Base-by-base conservation (phyloP, 2,888 invertebrate genomes). In the Drosophila vallismaia region DNA sequence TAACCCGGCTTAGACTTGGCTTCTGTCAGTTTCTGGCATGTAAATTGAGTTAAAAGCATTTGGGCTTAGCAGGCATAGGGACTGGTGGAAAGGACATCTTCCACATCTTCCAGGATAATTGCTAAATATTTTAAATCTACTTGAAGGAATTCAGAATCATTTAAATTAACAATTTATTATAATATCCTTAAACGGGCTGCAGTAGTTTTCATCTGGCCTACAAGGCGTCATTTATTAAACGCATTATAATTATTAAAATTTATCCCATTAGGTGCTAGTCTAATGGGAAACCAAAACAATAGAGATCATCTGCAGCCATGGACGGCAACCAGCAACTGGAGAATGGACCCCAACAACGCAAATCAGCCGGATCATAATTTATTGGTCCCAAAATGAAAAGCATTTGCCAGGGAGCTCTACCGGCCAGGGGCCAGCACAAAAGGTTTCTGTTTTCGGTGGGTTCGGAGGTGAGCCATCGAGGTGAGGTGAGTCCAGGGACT, bases 341-440 rank as follows among this genome's bases (percentile, higher is more conserved):
- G 79, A 78, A 63, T 57, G 55, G 53, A 40, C 49, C n/a, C 36
- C 36, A 33, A 74, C 70, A 71, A 67, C 45, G 69, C 45, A 87
- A 88, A 86, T 77, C 88, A 74, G 79, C 86, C 77, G 73, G 89
- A 86, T 86, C 89, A 89, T 89, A 86, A 88, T 86, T 86, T 86
- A 86, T 86, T 88, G 88, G 88, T 63, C 31, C 71, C 63, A 57
- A 76, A 82, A 75, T 71, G 79, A 33, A 76, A 71, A 78, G 74
- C 72, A 68, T 79, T 77, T 60, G 42, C 64, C 48, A 45, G 38
- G 36, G 73, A 40, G 71, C 44, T 24, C 33, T 31, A 10, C 33
- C 24, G 40, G 48, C 28, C 46, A 40, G 44, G 24, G 24, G 24
- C 44, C 44, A 24, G 44, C 44, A 44, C 44, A 44, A 44, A 44